Evolutionary conservation across 2,888 invertebrate species (phyloP), one percentile per base, ranked within the genome.

Genomic region (Rhagonycha lutea): DNA sequence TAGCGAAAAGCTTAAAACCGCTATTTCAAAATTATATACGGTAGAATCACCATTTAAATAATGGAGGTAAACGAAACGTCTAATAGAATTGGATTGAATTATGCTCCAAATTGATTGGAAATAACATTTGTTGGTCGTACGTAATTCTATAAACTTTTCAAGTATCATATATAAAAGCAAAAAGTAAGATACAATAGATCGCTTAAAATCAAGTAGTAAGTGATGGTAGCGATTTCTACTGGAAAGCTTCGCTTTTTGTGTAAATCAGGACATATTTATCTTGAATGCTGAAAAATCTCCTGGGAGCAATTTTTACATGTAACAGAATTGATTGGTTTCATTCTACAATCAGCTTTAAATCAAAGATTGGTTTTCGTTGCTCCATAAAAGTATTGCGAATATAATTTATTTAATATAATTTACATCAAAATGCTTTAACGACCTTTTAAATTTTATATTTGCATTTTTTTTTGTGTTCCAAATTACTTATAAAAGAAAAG

Each of bases 401-500:
- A 26, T 65, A 65, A 65, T 24, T 24, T 65, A 26, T 65, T 65
- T 14, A n/a, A 24, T 26, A 24, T 65, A 24, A 65, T 65, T 65
- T 47, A 47, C 47, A 47, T 47, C 32, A 28, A 61, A 69, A 73
- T 69, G 61, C 69, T 61, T 68, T 73, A 28, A 72, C 72, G 68
- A 72, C 68, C 73, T 73, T 63, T 69, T 61, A 32, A 69, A 62
- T 69, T 61, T 69, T 68, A 68, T 29, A 68, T 68, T 23, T 60
- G 18, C 68, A 61, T 73, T 73, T 68, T 67, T n/a, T 73, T 61
- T 73, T 73, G 73, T 73, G 47, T 73, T 68, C 61, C 10, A 24
- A 18, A 26, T 32, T 60, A 32, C 60, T 18, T 63, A 26, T 14
- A 65, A 65, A 65, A 65, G 26, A 65, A 65, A 2, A 14, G 63